These are phyloP conservation scores for Eurosta solidaginis DNA, from an alignment of 1,140 invertebrate species.

Conservation along the genomic window DNA sequence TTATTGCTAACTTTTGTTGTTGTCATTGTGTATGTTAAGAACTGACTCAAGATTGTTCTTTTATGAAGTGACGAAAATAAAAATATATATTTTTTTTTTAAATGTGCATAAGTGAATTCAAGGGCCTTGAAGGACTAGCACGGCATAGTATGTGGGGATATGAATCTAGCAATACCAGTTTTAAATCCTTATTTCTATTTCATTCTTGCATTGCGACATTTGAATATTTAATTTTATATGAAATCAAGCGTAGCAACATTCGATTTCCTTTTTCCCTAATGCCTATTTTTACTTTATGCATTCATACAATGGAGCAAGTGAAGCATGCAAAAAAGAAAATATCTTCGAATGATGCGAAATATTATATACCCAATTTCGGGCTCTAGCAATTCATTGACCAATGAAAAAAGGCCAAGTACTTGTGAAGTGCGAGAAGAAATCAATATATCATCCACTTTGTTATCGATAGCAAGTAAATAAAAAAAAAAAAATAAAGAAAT, in stretches of 20 bases:
- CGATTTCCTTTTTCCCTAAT: background rate
- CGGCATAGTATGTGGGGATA: background rate
- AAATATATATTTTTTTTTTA: too few species aligned
- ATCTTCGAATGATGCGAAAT: too few species aligned
- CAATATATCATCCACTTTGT: too few species aligned
- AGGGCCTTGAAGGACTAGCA: background rate
- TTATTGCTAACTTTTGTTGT: background rate
- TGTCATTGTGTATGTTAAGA: background rate
- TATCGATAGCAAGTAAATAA: too few species aligned
- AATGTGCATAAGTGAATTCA: background rate
- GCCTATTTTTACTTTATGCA: background rate
- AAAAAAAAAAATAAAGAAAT: too few species aligned
- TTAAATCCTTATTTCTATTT: background rate
- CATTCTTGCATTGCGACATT: background rate
- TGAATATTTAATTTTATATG: background rate
- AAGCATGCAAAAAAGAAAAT: background rate
- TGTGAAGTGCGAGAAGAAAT: too few species aligned
- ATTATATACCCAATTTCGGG: too few species aligned
- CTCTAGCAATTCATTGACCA: too few species aligned
- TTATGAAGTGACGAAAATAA: conserved; percentile 14
- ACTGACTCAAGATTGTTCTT: background rate
- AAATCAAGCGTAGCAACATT: background rate
- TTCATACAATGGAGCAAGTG: too few species aligned
- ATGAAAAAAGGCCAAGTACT: too few species aligned
- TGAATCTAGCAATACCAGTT: background rate